Evolutionary conservation across 2,113 vertebrate species (phyloP).

Genomic region (Agapornis roseicollis): DNA sequence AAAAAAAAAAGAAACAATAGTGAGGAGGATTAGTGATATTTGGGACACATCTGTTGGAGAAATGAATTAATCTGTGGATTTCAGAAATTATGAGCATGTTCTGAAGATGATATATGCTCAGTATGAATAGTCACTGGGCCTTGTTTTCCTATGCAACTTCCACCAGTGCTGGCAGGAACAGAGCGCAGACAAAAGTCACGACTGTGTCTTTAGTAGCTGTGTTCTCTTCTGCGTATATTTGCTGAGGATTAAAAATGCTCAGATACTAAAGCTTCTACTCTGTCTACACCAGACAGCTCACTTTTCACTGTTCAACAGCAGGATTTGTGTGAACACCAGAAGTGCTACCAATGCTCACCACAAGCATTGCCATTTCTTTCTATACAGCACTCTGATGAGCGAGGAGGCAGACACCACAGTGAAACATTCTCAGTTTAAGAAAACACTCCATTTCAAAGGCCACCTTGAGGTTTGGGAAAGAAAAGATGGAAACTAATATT

Average conservation of each 20-base stretch:
- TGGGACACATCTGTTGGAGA: conserved; percentile 61
- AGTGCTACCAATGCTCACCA: neutral
- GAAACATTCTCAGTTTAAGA: neutral
- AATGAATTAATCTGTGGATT: conserved; percentile 21
- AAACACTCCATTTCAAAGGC: neutral
- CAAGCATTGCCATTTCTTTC: neutral
- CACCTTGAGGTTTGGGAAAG: neutral
- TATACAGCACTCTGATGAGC: neutral
- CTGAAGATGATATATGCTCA: conserved; percentile 21
- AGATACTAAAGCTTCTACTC: neutral
- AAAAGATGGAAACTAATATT: neutral
- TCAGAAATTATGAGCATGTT: conserved; percentile 27
- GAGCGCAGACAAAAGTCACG: neutral
- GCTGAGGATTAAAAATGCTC: neutral
- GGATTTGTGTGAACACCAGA: neutral
- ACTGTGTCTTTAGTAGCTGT: neutral
- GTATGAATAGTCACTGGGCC: neutral
- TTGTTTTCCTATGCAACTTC: neutral
- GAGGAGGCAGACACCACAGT: neutral
- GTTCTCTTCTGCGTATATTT: neutral
- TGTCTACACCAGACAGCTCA: neutral
- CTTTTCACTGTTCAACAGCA: neutral
- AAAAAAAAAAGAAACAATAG: neutral
- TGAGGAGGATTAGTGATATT: conserved; percentile 58
- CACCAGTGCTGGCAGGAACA: neutral